Base-by-base conservation (phyloP, 2,797 vertebrate genomes). In the Argentina silus region DNA sequence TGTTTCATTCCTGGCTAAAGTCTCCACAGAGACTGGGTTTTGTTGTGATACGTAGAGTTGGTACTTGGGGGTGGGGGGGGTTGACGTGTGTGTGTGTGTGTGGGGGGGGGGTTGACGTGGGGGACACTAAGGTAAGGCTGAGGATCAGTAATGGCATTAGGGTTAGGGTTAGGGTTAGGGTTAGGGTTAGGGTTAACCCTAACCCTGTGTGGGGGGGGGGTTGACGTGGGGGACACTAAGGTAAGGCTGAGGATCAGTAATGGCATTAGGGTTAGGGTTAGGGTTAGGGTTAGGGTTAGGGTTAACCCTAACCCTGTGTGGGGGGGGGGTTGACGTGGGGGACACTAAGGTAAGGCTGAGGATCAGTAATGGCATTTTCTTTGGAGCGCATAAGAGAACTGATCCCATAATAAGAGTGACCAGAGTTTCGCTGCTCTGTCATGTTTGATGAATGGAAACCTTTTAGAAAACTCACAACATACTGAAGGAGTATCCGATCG, bases 381-480 rank as follows among this genome's bases (percentile, higher is more conserved):
- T n/a, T n/a, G n/a, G n/a, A n/a, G n/a, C n/a, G n/a, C 55, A 57
- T 66, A 48, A 51, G 53, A 76, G 65, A 79, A 68, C 50, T 72
- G 21, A n/a, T 43, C 44, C 53, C 68, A 67, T 68, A 71, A 67
- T n/a, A 70, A 69, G 66, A 71, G 62, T 70, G 68, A 42, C 69
- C n/a, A 68, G 67, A 77, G 66, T 75, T 75, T 77, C 50, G 56
- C 66, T 48, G 51, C 62, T 67, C 71, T 74, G 78, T 74, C 74
- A 55, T 48, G 23, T 74, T 21, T 23, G 68, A 79, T 78, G 63
- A 85, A 85, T 81, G 72, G 57, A 67, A 75, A 63, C 71, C 53
- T 62, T 60, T 12, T 23, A 50, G 65, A 43, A 8, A 12, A 19
- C 63, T 19, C 55, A 50, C 43, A 56, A 73, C 60, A 57, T 51